Evolutionary conservation across 92 coral and sea anemone species (phyloP).

Genomic region (Parazoanthus atlanticus): DNA sequence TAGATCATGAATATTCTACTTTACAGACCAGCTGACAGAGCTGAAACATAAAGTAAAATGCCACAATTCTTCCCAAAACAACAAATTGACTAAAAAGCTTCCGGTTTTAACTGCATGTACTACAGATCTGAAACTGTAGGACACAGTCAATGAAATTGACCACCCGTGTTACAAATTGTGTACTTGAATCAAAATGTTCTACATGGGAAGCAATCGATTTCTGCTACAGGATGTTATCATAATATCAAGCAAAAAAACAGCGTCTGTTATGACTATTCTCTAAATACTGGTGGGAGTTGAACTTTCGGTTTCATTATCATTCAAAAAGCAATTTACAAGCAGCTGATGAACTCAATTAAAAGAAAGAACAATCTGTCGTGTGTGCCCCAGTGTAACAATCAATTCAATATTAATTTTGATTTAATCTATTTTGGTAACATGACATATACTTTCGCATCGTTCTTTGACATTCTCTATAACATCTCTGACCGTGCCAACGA

Average conservation of each 20-base stretch:
- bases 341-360: background rate
- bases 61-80: background rate
- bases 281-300: background rate
- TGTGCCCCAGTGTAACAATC: constrained; percentile 14
- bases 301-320: background rate
- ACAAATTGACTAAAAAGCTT: background rate
- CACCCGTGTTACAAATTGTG: background rate
- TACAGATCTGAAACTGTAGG: background rate
- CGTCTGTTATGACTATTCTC: constrained; percentile 6
- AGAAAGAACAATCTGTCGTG: background rate
- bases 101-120: background rate
- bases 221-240: background rate
- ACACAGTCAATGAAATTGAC: background rate
- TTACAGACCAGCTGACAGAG: background rate
- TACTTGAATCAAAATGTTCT: background rate
- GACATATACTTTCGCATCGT: constrained; percentile 26
- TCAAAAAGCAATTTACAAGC: constrained; percentile 23
- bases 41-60: background rate
- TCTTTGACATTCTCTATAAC: background rate
- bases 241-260: background rate
- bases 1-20: too few species aligned
- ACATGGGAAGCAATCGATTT: background rate
- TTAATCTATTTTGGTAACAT: constrained; percentile 33
- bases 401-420: constrained; percentile 15
- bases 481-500: background rate